Conservation (phyloP, 2,888 invertebrate genomes). For the Tinea trinotella region DNA sequence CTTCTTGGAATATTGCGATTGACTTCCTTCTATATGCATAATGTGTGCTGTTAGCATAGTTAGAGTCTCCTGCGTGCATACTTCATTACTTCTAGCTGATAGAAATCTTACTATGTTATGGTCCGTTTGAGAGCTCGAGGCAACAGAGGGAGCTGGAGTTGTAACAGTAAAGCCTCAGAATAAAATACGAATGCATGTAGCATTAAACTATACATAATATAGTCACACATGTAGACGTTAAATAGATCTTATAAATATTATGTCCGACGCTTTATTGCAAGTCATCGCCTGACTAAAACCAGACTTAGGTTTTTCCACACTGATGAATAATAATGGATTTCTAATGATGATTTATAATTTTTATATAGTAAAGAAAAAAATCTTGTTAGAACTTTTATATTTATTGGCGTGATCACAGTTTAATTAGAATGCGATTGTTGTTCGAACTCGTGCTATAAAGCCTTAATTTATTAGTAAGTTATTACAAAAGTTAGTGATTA, state of each 20-base stretch:
- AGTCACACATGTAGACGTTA: no score
- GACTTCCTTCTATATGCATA: conserved; percentile 47
- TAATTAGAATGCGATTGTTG: neutral
- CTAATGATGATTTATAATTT: no score
- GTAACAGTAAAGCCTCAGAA: no score
- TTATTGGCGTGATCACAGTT: neutral
- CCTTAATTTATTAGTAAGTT: neutral
- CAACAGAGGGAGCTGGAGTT: conserved; percentile 31
- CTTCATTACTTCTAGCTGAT: conserved; percentile 66
- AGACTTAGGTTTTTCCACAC: no score
- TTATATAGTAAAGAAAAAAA: neutral
- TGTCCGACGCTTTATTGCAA: no score
- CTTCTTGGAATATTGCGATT: conserved; percentile 45
- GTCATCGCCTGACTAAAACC: no score
- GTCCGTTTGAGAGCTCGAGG: conserved; percentile 46
- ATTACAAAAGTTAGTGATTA: no score
- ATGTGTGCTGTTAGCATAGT: conserved; percentile 65
- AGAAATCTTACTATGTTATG: conserved; percentile 69
- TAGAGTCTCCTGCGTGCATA: conserved; percentile 62
- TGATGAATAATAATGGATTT: no score
- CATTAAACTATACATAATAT: no score
- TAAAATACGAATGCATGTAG: no score
- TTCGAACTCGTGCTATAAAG: neutral
- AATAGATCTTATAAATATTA: no score
- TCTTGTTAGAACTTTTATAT: neutral